Evolutionary conservation across 1,140 invertebrate species (phyloP).

Genomic region (Armadillidium nasatum): DNA sequence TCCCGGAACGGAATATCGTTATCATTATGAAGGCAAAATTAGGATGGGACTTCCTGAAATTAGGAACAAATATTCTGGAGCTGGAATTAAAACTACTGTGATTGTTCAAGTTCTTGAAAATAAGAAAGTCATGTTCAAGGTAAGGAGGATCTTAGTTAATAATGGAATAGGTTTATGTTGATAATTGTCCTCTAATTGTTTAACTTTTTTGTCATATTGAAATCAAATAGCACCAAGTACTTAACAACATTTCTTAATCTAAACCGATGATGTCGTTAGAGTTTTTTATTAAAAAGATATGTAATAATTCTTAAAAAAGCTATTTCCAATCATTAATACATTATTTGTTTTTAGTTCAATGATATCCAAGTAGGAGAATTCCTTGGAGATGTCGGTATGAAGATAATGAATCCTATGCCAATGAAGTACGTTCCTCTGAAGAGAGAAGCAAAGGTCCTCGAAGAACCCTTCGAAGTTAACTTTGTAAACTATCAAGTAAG

Average conservation of each 20-base stretch:
- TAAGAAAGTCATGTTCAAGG: neutral
- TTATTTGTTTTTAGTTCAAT: neutral
- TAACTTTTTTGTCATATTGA: too few relatives aligned
- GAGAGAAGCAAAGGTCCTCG: neutral
- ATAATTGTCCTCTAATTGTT: too few relatives aligned
- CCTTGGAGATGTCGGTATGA: neutral
- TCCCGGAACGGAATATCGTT: neutral
- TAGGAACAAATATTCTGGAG: neutral
- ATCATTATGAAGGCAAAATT: neutral
- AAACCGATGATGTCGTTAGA: too few relatives aligned
- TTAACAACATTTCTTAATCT: too few relatives aligned
- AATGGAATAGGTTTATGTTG: too few relatives aligned
- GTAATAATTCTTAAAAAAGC: too few relatives aligned
- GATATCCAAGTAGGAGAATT: neutral
- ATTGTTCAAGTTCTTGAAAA: neutral
- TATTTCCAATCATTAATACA: too few relatives aligned
- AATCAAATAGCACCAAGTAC: too few relatives aligned
- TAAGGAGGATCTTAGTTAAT: neutral
- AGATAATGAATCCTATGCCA: neutral
- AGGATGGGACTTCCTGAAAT: neutral
- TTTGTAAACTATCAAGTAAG: neutral
- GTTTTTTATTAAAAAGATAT: too few relatives aligned
- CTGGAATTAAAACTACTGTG: slow-evolving; percentile 3
- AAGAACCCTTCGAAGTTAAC: neutral
- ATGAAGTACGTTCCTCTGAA: neutral